These are phyloP conservation scores for Stigmatopora nigra DNA, from an alignment of 2,113 vertebrate genomes.

Conservation along the genomic window DNA sequence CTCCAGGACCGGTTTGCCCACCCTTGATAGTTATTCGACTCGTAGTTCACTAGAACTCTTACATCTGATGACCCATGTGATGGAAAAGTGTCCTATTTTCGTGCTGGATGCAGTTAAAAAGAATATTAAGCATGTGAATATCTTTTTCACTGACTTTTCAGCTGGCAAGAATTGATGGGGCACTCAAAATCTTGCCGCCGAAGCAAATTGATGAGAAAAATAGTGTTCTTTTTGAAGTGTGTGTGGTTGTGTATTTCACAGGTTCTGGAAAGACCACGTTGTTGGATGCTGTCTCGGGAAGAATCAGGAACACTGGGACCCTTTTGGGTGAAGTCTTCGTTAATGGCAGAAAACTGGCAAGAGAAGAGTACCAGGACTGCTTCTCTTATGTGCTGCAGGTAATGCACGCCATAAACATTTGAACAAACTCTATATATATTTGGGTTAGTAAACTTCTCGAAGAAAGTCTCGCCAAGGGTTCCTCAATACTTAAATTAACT, in stretches of 20 bases:
- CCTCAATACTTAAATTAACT: slow-evolving; percentile 55
- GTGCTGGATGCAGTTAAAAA: neutral
- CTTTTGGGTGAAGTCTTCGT: slow-evolving; percentile 79
- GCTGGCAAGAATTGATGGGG: neutral
- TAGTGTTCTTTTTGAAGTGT: neutral
- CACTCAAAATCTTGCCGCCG: neutral
- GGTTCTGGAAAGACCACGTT: slow-evolving; percentile 93
- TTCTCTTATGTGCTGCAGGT: slow-evolving; percentile 95
- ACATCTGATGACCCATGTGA: no score
- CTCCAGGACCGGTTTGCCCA: no score
- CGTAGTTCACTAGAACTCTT: no score
- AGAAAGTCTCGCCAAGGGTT: slow-evolving; percentile 39
- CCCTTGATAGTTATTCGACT: no score
- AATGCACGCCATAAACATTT: slow-evolving; percentile 8
- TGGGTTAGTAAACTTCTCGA: slow-evolving; percentile 24
- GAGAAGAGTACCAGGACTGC: slow-evolving; percentile 84
- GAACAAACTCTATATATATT: neutral
- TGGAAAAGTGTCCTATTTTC: neutral
- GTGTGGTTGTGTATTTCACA: slow-evolving; percentile 40
- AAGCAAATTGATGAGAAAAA: neutral
- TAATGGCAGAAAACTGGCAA: slow-evolving; percentile 77
- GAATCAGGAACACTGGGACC: slow-evolving; percentile 69
- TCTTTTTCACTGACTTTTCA: no score
- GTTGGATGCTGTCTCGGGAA: slow-evolving; percentile 83
- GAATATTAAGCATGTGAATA: neutral